Conservation (phyloP, 2,797 vertebrate species). For the Microcaecilia unicolor region DNA sequence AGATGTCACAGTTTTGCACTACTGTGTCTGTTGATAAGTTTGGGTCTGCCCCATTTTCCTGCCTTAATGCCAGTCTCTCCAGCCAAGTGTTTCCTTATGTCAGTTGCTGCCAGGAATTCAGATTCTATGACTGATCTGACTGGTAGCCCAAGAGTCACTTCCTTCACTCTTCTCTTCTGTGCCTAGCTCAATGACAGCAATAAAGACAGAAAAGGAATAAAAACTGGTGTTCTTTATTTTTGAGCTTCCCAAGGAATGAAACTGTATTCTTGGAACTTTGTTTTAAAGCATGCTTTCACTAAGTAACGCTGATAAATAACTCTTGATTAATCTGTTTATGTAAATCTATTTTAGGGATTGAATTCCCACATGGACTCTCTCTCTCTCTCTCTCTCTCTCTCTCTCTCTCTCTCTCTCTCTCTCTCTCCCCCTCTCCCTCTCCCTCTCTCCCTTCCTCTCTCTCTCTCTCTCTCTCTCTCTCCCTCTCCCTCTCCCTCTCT, state of each 20-base stretch:
- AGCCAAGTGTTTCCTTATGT: slow-evolving; percentile 49
- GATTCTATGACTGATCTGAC: not conserved
- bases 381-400: too few relatives aligned
- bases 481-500: too few relatives aligned
- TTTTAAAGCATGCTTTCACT: slow-evolving; percentile 5
- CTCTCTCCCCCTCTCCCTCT: too few relatives aligned
- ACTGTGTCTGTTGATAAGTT: slow-evolving; percentile 14
- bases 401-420: too few relatives aligned
- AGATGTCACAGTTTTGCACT: slow-evolving; percentile 24
- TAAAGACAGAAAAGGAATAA: slow-evolving; percentile 3
- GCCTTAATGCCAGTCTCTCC: slow-evolving; percentile 20
- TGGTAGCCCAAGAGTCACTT: slow-evolving; percentile 5
- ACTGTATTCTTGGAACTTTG: too few relatives aligned
- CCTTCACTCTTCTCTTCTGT: slow-evolving; percentile 6
- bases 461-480: too few relatives aligned
- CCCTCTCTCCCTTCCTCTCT: too few relatives aligned
- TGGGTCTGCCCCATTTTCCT: slow-evolving; percentile 1
- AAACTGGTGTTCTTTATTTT: slow-evolving; percentile 1
- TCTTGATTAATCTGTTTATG: slow-evolving; percentile 3
- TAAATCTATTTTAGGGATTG: too few relatives aligned
- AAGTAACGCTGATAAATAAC: slow-evolving; percentile 7
- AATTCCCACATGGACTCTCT: too few relatives aligned
- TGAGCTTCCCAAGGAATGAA: slow-evolving; percentile 4
- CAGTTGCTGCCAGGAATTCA: slow-evolving; percentile 37
- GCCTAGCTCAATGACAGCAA: slow-evolving; percentile 2